Conservation (phyloP, 2,797 vertebrate species). For the Lagorchestes hirsutus region DNA sequence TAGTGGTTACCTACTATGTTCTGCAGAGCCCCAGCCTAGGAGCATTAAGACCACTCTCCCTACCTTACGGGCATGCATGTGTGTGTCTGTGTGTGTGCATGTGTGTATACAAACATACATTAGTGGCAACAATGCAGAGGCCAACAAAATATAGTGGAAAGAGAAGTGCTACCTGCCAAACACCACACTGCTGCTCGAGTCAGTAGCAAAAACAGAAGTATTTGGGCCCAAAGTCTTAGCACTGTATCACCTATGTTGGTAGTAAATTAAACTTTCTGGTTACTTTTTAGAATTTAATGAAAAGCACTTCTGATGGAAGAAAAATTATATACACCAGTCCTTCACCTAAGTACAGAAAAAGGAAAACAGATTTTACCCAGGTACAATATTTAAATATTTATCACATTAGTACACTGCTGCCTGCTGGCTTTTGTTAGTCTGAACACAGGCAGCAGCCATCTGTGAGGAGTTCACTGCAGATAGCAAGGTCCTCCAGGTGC, state of each 20-base stretch:
- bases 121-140: background rate
- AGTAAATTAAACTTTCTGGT: background rate
- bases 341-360: background rate
- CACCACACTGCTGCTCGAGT: background rate
- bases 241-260: background rate
- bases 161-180: background rate
- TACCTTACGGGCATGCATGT: no score
- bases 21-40: background rate
- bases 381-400: background rate
- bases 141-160: background rate
- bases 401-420: background rate
- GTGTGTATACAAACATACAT: background rate
- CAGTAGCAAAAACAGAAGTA: background rate
- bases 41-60: background rate
- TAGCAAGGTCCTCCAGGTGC: background rate
- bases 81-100: background rate
- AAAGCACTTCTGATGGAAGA: background rate
- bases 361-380: background rate
- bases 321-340: background rate
- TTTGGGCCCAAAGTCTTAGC: background rate
- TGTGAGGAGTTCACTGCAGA: background rate
- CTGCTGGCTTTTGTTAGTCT: background rate
- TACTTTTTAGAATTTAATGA: background rate
- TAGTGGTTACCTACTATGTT: background rate
- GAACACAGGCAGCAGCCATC: background rate